Evolutionary conservation across 2,113 vertebrate genomes (phyloP).

Genomic region (Leptobrachium leishanense): DNA sequence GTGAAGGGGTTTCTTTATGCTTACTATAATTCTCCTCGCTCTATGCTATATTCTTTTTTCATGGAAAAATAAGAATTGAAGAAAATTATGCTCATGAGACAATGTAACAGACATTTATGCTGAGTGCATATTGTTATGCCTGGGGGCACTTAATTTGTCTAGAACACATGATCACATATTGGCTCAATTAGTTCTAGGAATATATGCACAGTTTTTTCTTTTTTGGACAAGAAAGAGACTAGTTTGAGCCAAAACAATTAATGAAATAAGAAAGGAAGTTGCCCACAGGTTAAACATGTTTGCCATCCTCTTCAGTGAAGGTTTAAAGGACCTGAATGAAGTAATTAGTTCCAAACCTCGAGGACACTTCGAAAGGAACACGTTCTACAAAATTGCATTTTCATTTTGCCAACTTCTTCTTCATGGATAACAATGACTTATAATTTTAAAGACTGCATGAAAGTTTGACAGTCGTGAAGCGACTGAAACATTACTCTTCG

Average conservation of each 20-base stretch:
- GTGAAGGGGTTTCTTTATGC: no score
- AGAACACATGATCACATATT: not conserved
- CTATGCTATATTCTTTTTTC: no score
- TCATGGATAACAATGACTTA: not conserved
- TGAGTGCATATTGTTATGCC: not conserved
- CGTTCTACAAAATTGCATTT: constrained; percentile 1
- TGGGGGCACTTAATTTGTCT: not conserved
- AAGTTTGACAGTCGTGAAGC: no score
- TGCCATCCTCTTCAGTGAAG: not conserved
- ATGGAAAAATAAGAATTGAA: no score
- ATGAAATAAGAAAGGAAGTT: constrained; percentile 1
- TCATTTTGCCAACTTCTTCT: not conserved
- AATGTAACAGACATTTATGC: not conserved
- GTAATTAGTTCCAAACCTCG: constrained; percentile 13
- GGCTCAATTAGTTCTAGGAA: constrained; percentile 8
- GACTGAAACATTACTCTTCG: no score
- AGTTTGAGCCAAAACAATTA: constrained; percentile 28
- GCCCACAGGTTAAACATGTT: constrained; percentile 12
- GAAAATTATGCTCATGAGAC: no score
- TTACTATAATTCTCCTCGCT: no score
- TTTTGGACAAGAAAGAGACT: not conserved
- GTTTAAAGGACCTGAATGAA: not conserved
- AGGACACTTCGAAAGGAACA: not conserved
- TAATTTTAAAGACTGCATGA: no score
- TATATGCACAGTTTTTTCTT: not conserved